Base-by-base conservation (phyloP, 1,140 invertebrate species). In the Vollenhovia emeryi region DNA sequence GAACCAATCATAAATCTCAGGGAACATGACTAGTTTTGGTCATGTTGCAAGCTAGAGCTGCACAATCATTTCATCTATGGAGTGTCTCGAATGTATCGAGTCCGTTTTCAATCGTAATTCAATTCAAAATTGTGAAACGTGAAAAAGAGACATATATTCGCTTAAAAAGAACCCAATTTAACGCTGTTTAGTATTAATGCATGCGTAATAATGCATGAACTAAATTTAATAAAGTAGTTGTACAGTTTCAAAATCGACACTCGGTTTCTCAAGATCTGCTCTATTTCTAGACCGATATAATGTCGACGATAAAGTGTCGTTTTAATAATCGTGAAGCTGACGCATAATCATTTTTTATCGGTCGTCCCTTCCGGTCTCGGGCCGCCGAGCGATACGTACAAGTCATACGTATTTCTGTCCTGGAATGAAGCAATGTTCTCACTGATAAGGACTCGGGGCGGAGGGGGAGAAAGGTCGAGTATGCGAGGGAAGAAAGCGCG, bases 281-380 rank as follows among this genome's bases (percentile, higher is more conserved):
- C n/a, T 24, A 48, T 50, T 78, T 78, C n/a, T 15, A 21, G 21
- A 40, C 50, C 18, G 13, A 33, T 50, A n/a, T 21, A 40, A 11
- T 5, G 40, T 13, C 45, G n/a, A 24, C 57, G n/a, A 45, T 43
- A 6, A 43, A 55, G 48, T 52, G 40, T 79, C 24, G 27, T 21
- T 80, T 73, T 73, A 71, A 57, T 57, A 82, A 73, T 13, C 66
- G 15, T 27, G 30, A 55, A 18, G 71, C 55, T 43, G 30, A 52
- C 9, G 5, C 24, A 27, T 71, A 85, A 88, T 78, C 30, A 30
- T 87, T 82, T 74, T 84, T 88, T 85, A 87, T 87, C 82, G 45
- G n/a, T 13, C 15, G 11, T 36, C 50, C 15, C 24, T 87, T 87
- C 82, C 82, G 82, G 43, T 68, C 11, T 18, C 45, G 24, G 9